Evolutionary conservation across 2,797 vertebrate species (phyloP).

Genomic region (Fratercula arctica): DNA sequence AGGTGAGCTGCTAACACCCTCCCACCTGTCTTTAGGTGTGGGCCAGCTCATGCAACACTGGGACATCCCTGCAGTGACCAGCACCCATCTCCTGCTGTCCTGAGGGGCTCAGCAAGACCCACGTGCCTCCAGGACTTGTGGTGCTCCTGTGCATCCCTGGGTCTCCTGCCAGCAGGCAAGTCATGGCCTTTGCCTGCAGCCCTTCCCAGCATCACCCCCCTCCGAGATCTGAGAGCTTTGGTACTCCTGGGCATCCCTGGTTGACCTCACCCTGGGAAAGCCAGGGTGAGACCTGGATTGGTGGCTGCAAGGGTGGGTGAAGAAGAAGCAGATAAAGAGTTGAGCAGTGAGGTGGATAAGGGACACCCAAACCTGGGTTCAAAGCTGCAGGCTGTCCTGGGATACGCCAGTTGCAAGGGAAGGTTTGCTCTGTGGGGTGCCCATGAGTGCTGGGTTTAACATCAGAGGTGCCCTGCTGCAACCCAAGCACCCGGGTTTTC

Average conservation of each 20-base stretch:
- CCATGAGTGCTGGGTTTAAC: background rate
- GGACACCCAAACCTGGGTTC: background rate
- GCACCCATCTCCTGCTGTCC: background rate
- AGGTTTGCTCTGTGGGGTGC: background rate
- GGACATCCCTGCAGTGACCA: background rate
- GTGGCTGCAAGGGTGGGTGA: background rate
- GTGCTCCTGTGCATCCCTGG: background rate
- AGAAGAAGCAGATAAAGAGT: background rate
- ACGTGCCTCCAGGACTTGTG: accelerated
- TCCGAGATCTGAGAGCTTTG: background rate
- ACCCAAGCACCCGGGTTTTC: accelerated
- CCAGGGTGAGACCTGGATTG: background rate
- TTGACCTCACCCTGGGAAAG: background rate
- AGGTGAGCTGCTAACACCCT: background rate
- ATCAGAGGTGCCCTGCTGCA: background rate
- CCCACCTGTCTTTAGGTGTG: background rate
- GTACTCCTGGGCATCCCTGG: background rate
- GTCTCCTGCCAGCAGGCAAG: background rate
- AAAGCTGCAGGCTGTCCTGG: background rate
- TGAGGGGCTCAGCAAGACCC: background rate
- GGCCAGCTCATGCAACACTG: background rate
- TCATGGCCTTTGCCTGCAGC: background rate
- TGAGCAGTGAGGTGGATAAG: background rate
- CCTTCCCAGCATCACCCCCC: background rate
- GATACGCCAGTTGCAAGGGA: background rate